phyloP scores from a whole-genome alignment of 2,797 vertebrate species.

The Podargus strigoides region DNA sequence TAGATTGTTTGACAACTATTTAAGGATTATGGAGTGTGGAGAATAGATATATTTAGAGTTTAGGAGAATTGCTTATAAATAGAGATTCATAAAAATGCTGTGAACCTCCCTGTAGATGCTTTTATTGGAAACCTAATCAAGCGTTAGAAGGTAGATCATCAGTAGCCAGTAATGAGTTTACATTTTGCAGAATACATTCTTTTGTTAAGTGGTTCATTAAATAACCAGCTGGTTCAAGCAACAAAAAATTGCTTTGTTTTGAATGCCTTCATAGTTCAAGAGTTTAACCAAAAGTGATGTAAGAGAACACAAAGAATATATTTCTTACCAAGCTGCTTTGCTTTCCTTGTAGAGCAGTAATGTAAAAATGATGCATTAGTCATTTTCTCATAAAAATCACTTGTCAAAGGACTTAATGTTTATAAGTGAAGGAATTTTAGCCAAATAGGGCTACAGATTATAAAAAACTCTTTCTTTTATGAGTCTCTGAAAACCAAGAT shows the following conservation, averaged over 20 bases:
- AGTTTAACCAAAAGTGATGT: not conserved
- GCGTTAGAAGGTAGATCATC: not conserved
- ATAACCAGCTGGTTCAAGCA: not conserved
- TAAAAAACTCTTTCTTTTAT: not conserved
- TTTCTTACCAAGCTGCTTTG: not conserved
- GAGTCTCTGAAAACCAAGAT: not conserved
- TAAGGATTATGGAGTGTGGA: not conserved
- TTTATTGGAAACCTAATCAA: not conserved
- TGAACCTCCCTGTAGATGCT: not conserved
- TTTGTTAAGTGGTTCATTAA: not conserved
- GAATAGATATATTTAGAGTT: not conserved
- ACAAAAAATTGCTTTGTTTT: not conserved
- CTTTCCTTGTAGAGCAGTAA: not conserved
- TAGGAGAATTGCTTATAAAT: not conserved
- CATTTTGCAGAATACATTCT: not conserved
- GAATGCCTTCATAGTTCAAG: not conserved
- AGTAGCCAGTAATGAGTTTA: not conserved
- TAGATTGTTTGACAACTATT: not conserved
- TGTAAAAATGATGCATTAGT: not conserved
- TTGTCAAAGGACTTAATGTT: not conserved
- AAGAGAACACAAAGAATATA: not conserved
- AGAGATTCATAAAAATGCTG: not conserved
- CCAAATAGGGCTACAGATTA: not conserved
- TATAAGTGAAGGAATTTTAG: not conserved
- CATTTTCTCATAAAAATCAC: not conserved